These are phyloP conservation scores for Neopipo cinnamomea DNA, from an alignment of 2,113 vertebrate genomes.

Conservation along the genomic window DNA sequence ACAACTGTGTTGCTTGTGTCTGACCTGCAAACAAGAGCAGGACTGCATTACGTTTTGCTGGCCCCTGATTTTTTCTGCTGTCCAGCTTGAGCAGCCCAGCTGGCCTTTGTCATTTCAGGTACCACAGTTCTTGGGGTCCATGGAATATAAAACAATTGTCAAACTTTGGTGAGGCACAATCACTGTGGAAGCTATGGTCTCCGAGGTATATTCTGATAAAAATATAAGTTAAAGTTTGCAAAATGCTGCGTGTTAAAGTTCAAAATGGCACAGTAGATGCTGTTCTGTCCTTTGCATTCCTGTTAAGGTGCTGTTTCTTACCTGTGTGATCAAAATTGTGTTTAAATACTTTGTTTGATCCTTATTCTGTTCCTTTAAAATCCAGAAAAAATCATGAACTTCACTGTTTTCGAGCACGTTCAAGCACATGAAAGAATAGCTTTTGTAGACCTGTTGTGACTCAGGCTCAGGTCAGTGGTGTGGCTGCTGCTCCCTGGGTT, in stretches of 20 bases:
- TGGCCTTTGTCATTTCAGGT: neutral
- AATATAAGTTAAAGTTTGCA: neutral
- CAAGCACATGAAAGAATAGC: accelerated
- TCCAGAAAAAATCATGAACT: neutral
- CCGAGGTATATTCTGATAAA: neutral
- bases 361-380: neutral
- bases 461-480: neutral
- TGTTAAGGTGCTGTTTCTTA: neutral
- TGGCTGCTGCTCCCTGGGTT: neutral
- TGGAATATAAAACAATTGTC: neutral
- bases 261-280: neutral
- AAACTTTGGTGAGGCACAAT: neutral
- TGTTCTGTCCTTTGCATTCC: neutral
- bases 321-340: neutral
- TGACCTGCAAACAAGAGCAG: neutral
- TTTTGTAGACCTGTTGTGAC: neutral
- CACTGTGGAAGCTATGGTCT: neutral
- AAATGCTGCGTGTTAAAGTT: neutral
- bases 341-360: neutral
- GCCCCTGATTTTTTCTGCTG: neutral
- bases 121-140: neutral
- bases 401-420: neutral
- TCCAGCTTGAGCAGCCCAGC: neutral
- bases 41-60: neutral
- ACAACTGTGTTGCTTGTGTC: neutral